These are phyloP conservation scores for Drosophila neocordata DNA, from an alignment of 1,140 invertebrate genomes.

Conservation along the genomic window DNA sequence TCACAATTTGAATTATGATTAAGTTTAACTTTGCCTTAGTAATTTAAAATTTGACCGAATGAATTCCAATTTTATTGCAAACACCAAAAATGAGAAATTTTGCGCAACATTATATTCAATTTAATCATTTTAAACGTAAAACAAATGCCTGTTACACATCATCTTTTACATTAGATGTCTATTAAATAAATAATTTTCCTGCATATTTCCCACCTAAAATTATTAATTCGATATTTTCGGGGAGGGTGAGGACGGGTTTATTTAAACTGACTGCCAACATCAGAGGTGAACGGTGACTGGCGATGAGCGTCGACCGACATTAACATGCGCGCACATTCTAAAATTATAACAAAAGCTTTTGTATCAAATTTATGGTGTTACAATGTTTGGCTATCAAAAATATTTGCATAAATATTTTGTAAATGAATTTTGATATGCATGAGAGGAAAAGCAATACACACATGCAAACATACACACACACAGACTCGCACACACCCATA, in stretches of 20 bases:
- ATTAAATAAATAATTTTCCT: not conserved
- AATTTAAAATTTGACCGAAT: not conserved
- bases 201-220: slow-evolving; percentile 1
- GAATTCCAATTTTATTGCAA: too few relatives aligned
- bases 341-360: slow-evolving; percentile 15
- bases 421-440: slow-evolving; percentile 49
- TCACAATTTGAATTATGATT: not conserved
- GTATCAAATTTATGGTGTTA: slow-evolving; percentile 31
- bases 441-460: slow-evolving; percentile 9
- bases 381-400: slow-evolving; percentile 49
- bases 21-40: not conserved
- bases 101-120: too few relatives aligned
- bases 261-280: slow-evolving; percentile 26
- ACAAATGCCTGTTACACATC: not conserved
- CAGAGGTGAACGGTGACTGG: not conserved
- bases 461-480: slow-evolving; percentile 3
- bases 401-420: slow-evolving; percentile 72
- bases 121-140: too few relatives aligned
- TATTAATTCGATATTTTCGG: slow-evolving; percentile 9
- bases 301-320: not conserved
- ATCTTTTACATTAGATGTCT: not conserved
- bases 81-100: too few relatives aligned
- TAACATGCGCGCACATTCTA: slow-evolving; percentile 11
- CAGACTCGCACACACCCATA: slow-evolving; percentile 5
- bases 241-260: slow-evolving; percentile 1